These are phyloP conservation scores for Eurystomus gularis DNA, from an alignment of 2,113 vertebrate genomes.

Conservation along the genomic window DNA sequence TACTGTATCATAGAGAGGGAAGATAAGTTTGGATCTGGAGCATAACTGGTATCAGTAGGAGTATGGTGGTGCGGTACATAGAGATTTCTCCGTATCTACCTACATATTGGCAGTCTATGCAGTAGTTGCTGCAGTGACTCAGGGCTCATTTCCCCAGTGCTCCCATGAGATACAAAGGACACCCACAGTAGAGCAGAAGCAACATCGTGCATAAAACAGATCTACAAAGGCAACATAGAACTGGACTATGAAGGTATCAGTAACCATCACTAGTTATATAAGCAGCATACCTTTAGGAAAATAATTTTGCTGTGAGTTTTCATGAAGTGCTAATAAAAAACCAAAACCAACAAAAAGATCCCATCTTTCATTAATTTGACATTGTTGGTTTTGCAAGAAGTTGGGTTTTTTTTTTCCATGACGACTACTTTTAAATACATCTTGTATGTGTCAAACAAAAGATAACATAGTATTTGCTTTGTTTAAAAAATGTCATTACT, in stretches of 20 bases:
- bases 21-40: background rate
- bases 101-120: rapidly evolving
- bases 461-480: background rate
- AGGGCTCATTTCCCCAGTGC: background rate
- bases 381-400: background rate
- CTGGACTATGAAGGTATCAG: background rate
- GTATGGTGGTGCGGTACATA: background rate
- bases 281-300: background rate
- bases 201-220: background rate
- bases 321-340: rapidly evolving
- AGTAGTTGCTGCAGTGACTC: background rate
- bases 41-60: background rate
- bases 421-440: background rate
- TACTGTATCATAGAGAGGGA: rapidly evolving
- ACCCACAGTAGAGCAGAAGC: background rate
- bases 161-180: background rate
- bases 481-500: background rate
- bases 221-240: background rate
- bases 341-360: background rate
- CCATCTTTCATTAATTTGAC: background rate
- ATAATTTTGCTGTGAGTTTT: background rate
- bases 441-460: background rate
- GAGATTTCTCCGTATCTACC: background rate
- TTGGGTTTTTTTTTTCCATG: rapidly evolving
- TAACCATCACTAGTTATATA: background rate